These are phyloP conservation scores for Druon quercuslanigerum DNA, from an alignment of 1,140 invertebrate genomes.

Conservation along the genomic window DNA sequence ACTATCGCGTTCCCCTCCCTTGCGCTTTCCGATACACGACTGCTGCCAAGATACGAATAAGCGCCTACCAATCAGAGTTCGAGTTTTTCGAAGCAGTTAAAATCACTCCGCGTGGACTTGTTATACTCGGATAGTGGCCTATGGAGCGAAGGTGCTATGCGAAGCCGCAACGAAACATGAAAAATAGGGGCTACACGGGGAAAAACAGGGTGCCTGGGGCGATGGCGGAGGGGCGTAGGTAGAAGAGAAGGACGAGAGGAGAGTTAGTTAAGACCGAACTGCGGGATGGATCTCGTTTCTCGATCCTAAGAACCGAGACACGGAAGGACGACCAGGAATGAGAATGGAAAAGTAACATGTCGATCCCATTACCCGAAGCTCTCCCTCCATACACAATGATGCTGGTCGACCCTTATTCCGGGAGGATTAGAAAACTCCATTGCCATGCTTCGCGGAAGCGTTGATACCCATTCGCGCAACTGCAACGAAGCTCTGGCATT, in stretches of 20 bases:
- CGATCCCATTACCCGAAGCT: constrained; percentile 74
- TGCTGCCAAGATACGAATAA: constrained; percentile 48
- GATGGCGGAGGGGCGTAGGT: constrained; percentile 38
- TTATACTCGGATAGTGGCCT: constrained; percentile 36
- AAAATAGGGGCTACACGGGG: constrained; percentile 75
- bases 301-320: constrained; percentile 69
- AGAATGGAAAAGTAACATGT: constrained; percentile 76
- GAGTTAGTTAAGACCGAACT: constrained; percentile 43
- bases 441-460: constrained; percentile 65
- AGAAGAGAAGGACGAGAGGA: constrained; percentile 38
- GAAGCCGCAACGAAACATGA: constrained; percentile 77
- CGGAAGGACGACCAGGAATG: constrained; percentile 61
- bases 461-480: neutral
- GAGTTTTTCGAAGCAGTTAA: constrained; percentile 54
- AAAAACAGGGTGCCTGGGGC: constrained; percentile 70
- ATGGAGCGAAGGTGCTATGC: constrained; percentile 75
- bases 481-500: constrained; percentile 1
- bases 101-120: constrained; percentile 67
- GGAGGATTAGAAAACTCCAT: constrained; percentile 71
- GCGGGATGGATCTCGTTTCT: constrained; percentile 58
- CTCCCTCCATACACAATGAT: constrained; percentile 43
- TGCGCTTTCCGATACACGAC: constrained; percentile 1
- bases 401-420: constrained; percentile 67
- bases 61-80: constrained; percentile 57
- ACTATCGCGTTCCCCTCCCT: constrained; percentile 19